Base-by-base conservation (phyloP, 2,888 invertebrate species). In the Heliconius ismenius region DNA sequence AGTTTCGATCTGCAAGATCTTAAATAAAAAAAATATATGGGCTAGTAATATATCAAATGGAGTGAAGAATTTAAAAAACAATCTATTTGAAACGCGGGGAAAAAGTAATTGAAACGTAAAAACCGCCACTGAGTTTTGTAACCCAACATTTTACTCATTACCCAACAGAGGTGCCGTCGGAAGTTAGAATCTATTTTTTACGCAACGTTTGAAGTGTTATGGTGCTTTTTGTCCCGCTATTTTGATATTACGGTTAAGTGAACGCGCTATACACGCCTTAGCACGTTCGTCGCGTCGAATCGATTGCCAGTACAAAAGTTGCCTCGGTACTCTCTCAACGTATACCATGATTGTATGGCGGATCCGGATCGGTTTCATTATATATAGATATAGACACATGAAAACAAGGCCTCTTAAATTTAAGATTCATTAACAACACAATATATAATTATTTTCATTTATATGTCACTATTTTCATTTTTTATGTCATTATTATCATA, bases 231-330 rank as follows among this genome's bases (percentile, higher is more conserved):
- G 73, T 78, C 81, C 65, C 69, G 75, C 75, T 78, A 75, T 76
- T 75, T 77, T 74, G 75, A 78, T 78, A 74, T 80, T 76, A 79
- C 73, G 67, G 65, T 75, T 49, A 64, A 67, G 63, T 54, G 43
- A 67, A 69, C 73, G 69, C 68, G 67, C 68, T 65, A 65, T n/a
- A 63, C 36, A 63, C 58, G 78, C 72, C 78, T 76, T 73, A 69
- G 79, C 74, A 58, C 43, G 68, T 75, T 69, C 63, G 63, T 75
- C 64, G 74, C 43, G 62, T 74, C 63, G 9, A 73, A 70, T 73
- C 76, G 63, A 70, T 74, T 78, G 88, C 88, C 89, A 92, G 92
- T 93, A 91, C 92, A 92, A 92, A 92, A 87, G 85, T 86, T 83
- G 86, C 86, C 81, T 87, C 85, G 74, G 39, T 65, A 67, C 65